Conservation (phyloP, 2,797 vertebrate species). For the Macropodus opercularis region DNA sequence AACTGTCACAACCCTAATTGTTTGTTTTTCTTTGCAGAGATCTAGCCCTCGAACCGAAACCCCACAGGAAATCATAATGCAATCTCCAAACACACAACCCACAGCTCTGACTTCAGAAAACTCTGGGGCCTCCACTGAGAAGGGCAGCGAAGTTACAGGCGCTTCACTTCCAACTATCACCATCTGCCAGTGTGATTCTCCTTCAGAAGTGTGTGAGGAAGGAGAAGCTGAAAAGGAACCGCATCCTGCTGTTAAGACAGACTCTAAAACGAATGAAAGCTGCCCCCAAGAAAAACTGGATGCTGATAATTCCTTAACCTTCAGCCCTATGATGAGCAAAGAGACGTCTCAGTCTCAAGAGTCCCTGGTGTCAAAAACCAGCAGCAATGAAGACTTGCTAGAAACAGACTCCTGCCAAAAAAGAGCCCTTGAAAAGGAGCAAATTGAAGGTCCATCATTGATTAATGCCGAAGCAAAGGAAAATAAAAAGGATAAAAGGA, state of each 20-base stretch:
- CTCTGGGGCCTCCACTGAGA: slow-evolving; percentile 21
- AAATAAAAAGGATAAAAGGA: slow-evolving; percentile 68
- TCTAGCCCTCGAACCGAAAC: slow-evolving; percentile 48
- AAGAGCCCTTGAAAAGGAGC: slow-evolving; percentile 31
- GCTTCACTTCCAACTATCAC: slow-evolving; percentile 56
- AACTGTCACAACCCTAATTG: slow-evolving; percentile 28
- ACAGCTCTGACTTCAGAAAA: slow-evolving; percentile 26
- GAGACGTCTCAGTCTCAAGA: slow-evolving; percentile 69
- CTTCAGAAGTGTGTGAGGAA: slow-evolving; percentile 25
- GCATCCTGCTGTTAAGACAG: slow-evolving; percentile 1
- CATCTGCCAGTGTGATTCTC: slow-evolving; percentile 48
- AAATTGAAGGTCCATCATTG: slow-evolving; percentile 16
- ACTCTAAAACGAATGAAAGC: slow-evolving; percentile 17
- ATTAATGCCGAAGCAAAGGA: slow-evolving; percentile 23
- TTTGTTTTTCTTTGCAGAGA: slow-evolving; percentile 60
- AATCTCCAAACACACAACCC: slow-evolving; percentile 28
- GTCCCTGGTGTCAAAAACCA: slow-evolving; percentile 58
- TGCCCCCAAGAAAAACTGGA: slow-evolving; percentile 52
- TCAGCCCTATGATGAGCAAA: slow-evolving; percentile 65
- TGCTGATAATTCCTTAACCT: slow-evolving; percentile 59
- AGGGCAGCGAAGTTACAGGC: background rate
- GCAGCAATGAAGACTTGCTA: slow-evolving; percentile 30
- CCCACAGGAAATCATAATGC: slow-evolving; percentile 40
- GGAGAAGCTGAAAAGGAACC: slow-evolving; percentile 28
- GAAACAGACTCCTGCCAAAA: slow-evolving; percentile 25